A percentile compares a stretch with the other conserved stretches of the same genome.
Evolutionary conservation across 2,888 invertebrate species (phyloP).

Genomic region (Marasmarcha lunaedactyla): DNA sequence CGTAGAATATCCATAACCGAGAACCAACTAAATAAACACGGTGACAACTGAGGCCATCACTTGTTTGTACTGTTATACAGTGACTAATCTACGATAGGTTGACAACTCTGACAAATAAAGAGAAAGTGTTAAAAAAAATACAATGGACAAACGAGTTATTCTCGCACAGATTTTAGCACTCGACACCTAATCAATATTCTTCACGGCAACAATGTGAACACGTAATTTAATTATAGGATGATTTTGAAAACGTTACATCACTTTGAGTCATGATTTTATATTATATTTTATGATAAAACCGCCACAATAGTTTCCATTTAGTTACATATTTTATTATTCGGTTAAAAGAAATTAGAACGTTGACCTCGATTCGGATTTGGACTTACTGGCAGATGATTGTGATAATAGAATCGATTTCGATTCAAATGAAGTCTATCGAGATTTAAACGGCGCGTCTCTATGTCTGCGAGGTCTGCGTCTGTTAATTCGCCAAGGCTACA

Average conservation of each 20-base stretch:
- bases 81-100: constrained; percentile 3
- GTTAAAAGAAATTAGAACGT: too few relatives aligned
- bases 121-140: constrained; percentile 34
- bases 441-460: constrained; percentile 43
- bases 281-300: too few relatives aligned
- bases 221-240: constrained; percentile 26
- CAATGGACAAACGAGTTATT: constrained; percentile 19
- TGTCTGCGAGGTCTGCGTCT: constrained; percentile 35
- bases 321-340: too few relatives aligned
- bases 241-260: constrained; percentile 39
- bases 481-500: constrained; percentile 57
- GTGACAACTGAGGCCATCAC: constrained; percentile 41
- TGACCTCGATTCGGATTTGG: constrained; percentile 1
- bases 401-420: neutral
- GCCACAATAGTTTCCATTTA: too few relatives aligned
- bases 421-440: constrained; percentile 14
- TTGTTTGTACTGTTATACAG: constrained; percentile 32
- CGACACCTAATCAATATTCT: constrained; percentile 43
- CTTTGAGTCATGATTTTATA: constrained; percentile 21
- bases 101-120: constrained; percentile 27
- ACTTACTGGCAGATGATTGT: neutral
- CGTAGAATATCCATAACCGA: constrained; percentile 25
- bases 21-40: constrained; percentile 38
- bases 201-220: constrained; percentile 29
- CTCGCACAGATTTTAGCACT: constrained; percentile 33